These are phyloP conservation scores for Laothoe populi DNA, from an alignment of 2,888 invertebrate genomes.

Conservation along the genomic window DNA sequence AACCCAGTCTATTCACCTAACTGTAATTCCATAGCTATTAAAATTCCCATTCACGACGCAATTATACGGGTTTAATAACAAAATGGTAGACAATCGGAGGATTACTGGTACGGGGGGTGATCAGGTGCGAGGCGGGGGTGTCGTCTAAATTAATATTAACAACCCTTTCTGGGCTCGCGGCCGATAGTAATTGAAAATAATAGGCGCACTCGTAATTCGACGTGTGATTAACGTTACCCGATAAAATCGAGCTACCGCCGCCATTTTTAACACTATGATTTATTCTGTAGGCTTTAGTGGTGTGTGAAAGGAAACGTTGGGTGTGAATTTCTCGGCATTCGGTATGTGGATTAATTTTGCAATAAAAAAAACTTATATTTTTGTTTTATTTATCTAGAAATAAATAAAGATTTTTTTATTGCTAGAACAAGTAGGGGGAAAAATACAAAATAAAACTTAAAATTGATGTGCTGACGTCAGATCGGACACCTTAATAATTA, in stretches of 20 bases:
- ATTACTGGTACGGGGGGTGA: conserved; percentile 38
- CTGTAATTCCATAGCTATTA: conserved; percentile 40
- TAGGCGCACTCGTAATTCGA: conserved; percentile 61
- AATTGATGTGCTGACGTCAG: too few relatives aligned
- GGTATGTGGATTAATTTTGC: neutral
- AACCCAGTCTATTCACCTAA: conserved; percentile 27
- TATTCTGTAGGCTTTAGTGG: neutral
- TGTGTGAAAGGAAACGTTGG: neutral
- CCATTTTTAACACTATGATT: neutral
- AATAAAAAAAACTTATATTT: too few relatives aligned
- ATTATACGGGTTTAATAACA: conserved; percentile 68
- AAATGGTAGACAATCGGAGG: conserved; percentile 46
- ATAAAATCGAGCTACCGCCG: conserved; percentile 43
- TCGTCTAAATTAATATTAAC: conserved; percentile 77
- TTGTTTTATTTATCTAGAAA: too few relatives aligned
- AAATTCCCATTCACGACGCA: conserved; percentile 41
- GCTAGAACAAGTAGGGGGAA: too few relatives aligned
- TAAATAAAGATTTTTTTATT: too few relatives aligned
- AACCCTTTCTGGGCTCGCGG: conserved; percentile 67
- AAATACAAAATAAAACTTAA: too few relatives aligned
- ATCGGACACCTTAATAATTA: too few relatives aligned
- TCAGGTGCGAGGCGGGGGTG: conserved; percentile 58
- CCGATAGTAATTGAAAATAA: conserved; percentile 75
- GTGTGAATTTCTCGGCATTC: neutral
- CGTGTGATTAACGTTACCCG: conserved; percentile 69